Conservation (phyloP, 37 sponge, comb jelly and placozoan genomes). For the Spongilla lacustris region DNA sequence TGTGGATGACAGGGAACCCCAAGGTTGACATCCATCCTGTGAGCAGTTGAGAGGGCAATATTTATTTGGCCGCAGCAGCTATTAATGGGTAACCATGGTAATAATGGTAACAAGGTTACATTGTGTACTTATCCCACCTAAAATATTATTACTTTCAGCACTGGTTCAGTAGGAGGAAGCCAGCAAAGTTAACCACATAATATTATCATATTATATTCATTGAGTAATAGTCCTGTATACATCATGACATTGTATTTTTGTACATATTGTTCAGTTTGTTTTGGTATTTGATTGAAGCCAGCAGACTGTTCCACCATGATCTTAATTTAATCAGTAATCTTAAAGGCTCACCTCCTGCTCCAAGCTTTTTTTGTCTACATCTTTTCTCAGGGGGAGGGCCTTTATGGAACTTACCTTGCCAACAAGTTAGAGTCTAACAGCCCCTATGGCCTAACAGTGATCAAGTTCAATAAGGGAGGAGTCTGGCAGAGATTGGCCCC, state of each 20-base stretch:
- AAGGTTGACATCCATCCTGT: slow-evolving; percentile 65
- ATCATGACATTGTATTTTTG: no score
- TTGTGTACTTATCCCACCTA: no score
- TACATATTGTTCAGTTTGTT: no score
- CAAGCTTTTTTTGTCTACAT: neutral
- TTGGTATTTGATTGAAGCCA: no score
- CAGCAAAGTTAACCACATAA: no score
- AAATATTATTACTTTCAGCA: no score
- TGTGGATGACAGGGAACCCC: slow-evolving; percentile 71
- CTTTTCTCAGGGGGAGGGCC: slow-evolving; percentile 64
- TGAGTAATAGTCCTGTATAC: no score
- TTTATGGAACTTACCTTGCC: slow-evolving; percentile 78
- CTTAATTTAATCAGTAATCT: neutral
- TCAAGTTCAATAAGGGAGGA: slow-evolving; percentile 87
- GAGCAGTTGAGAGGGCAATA: neutral
- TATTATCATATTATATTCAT: no score
- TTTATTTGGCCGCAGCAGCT: neutral
- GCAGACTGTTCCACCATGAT: no score
- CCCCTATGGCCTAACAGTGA: slow-evolving; percentile 39
- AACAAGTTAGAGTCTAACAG: slow-evolving; percentile 38
- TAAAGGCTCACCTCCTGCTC: neutral
- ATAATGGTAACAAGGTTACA: no score
- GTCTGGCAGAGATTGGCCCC: slow-evolving; percentile 68
- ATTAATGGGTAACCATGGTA: neutral
- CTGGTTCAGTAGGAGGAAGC: no score